phyloP scores from a whole-genome alignment of 2,888 invertebrate genomes.

The Aphidoletes aphidimyza region DNA sequence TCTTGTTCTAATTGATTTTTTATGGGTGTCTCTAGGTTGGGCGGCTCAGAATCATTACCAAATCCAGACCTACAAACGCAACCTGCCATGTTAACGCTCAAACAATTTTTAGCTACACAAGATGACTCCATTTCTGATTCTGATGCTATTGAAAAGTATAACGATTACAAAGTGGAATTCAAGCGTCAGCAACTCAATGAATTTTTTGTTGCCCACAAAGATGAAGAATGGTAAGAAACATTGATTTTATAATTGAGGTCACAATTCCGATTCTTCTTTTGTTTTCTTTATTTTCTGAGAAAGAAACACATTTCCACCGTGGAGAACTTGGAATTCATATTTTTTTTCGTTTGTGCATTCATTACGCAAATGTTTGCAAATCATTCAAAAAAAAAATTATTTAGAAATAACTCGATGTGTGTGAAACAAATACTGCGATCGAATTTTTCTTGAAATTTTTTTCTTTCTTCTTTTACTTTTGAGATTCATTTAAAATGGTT shows the following conservation, averaged over 20 bases:
- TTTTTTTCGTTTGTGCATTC: not conserved
- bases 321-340: not conserved
- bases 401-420: too few species aligned
- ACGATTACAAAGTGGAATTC: constrained; percentile 98
- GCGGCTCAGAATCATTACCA: constrained; percentile 59
- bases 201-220: constrained; percentile 98
- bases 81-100: constrained; percentile 96
- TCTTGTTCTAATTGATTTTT: too few species aligned
- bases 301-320: too few species aligned
- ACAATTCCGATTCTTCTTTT: too few species aligned
- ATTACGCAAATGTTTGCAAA: too few species aligned
- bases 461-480: too few species aligned
- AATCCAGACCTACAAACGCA: constrained; percentile 74
- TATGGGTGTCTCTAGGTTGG: not conserved
- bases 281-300: not conserved
- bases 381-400: too few species aligned
- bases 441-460: too few species aligned
- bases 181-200: constrained; percentile 95
- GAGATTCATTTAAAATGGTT: too few species aligned
- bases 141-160: constrained; percentile 95
- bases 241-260: too few species aligned
- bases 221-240: constrained; percentile 96
- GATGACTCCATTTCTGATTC: constrained; percentile 98
- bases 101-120: constrained; percentile 94
- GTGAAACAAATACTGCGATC: too few species aligned